A percentile compares a stretch with the other conserved stretches of the same genome.
Evolutionary conservation across 2,113 vertebrate genomes (phyloP).

Genomic region (Ophiodon elongatus): DNA sequence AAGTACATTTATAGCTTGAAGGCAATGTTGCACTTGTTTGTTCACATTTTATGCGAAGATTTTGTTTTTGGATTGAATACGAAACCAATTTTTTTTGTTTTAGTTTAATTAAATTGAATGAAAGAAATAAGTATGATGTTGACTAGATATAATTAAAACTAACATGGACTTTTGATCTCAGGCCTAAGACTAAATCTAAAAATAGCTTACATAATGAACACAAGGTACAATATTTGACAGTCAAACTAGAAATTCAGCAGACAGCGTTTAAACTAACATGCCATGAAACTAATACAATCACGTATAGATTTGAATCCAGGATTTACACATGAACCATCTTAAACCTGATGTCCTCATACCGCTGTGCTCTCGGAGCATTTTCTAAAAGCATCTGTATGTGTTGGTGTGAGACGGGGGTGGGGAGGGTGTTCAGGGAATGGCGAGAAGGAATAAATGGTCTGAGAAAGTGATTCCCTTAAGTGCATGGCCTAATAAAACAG

Average conservation of each 20-base stretch:
- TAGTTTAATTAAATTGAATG: too few species aligned
- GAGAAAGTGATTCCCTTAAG: slow-evolving; percentile 62
- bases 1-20: too few species aligned
- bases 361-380: not conserved
- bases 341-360: not conserved
- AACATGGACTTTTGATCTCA: not conserved
- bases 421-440: not conserved
- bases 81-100: too few species aligned
- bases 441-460: not conserved
- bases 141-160: too few species aligned
- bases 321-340: not conserved
- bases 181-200: too few species aligned
- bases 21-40: too few species aligned
- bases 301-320: not conserved
- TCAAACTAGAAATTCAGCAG: not conserved
- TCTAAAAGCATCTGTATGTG: not conserved
- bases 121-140: too few species aligned
- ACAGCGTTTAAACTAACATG: not conserved
- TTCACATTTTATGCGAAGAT: too few species aligned
- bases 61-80: too few species aligned
- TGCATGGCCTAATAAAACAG: slow-evolving; percentile 54
- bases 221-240: not conserved
- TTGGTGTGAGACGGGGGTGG: not conserved
- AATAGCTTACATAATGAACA: not conserved
- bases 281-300: not conserved